Conservation (phyloP, 2,113 vertebrate species). For the Chrysemys picta region DNA sequence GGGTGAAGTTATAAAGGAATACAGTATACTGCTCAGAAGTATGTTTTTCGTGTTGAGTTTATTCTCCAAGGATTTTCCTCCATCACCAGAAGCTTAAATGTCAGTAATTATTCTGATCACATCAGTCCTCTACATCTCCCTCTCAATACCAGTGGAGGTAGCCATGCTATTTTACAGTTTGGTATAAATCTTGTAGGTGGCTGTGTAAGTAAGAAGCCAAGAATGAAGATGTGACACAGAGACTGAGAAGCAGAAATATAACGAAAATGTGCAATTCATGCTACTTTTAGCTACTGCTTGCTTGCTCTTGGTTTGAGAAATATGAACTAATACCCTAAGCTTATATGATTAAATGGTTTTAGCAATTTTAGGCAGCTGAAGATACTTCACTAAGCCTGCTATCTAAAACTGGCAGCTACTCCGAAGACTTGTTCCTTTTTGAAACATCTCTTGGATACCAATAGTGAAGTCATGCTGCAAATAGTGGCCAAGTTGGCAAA, state of each 20-base stretch:
- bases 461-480: not conserved
- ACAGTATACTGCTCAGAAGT: not conserved
- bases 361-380: conserved; percentile 15
- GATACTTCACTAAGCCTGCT: not conserved
- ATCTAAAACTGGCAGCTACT: not conserved
- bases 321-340: not conserved
- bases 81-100: not conserved
- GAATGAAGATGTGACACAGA: not conserved
- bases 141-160: not conserved
- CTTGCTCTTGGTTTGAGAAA: not conserved
- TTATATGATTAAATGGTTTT: conserved; percentile 27
- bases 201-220: not conserved
- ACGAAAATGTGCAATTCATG: conserved; percentile 9
- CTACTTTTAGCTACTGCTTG: not conserved
- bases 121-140: not conserved
- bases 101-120: not conserved
- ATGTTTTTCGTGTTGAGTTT: not conserved
- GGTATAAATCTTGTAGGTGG: not conserved
- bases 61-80: not conserved
- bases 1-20: not conserved
- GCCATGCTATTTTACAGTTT: not conserved
- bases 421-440: not conserved
- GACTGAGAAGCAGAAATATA: not conserved
- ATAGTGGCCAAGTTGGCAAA: not conserved
- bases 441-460: not conserved